Evolutionary conservation across 2,888 invertebrate genomes (phyloP).

Genomic region (Agrotis clavis): DNA sequence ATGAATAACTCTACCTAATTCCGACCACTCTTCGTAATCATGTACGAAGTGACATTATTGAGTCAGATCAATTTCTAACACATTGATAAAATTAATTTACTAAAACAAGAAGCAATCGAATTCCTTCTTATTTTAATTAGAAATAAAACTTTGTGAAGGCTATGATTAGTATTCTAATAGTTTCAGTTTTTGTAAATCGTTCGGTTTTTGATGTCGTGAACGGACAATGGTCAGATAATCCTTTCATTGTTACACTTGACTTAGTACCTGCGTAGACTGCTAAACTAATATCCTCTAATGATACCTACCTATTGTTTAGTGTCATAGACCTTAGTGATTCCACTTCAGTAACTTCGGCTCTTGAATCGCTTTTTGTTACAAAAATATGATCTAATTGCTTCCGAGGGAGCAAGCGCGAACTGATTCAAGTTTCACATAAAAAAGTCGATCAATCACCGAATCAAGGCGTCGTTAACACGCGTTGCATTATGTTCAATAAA

Average conservation of each 20-base stretch:
- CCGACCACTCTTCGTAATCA: constrained; percentile 39
- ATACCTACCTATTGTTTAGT: constrained; percentile 53
- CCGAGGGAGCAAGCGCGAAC: constrained; percentile 82
- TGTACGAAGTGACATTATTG: constrained; percentile 26
- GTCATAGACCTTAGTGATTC: constrained; percentile 54
- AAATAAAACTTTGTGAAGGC: no score
- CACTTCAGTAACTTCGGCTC: constrained; percentile 49
- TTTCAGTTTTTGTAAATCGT: not conserved
- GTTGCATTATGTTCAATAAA: constrained; percentile 87
- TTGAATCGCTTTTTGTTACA: constrained; percentile 56
- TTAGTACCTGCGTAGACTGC: constrained; percentile 19
- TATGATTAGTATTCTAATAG: not conserved
- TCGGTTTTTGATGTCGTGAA: not conserved
- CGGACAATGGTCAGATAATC: constrained; percentile 30
- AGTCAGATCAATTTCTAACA: constrained; percentile 28
- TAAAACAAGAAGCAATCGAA: not conserved
- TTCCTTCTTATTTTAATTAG: no score
- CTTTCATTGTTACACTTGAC: constrained; percentile 28
- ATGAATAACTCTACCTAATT: no score
- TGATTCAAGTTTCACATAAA: constrained; percentile 79
- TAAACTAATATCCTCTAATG: constrained; percentile 36
- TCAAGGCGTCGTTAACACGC: constrained; percentile 87
- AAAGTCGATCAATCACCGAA: constrained; percentile 88
- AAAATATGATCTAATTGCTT: constrained; percentile 76
- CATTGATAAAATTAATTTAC: not conserved